These are phyloP conservation scores for Allacma fusca DNA, from an alignment of 2,888 invertebrate genomes.

Conservation along the genomic window DNA sequence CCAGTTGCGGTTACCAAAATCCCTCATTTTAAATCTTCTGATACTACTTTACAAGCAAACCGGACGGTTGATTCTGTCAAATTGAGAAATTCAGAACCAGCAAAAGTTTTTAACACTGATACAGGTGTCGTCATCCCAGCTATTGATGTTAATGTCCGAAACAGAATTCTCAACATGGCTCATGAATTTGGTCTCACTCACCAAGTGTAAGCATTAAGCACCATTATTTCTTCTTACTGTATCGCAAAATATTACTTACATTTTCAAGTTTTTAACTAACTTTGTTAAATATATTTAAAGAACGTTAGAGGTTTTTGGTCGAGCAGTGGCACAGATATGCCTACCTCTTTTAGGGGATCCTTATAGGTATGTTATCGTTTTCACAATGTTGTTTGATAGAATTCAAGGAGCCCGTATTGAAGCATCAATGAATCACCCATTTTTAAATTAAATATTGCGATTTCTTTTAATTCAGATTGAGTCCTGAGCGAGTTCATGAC, in stretches of 20 bases:
- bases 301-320: constrained; percentile 56
- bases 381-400: too few species aligned
- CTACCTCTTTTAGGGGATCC: constrained; percentile 58
- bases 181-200: constrained; percentile 56
- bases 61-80: constrained; percentile 53
- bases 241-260: background rate
- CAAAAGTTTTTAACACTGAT: constrained; percentile 54
- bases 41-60: constrained; percentile 55
- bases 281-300: constrained; percentile 29
- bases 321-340: constrained; percentile 54
- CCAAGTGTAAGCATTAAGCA: constrained; percentile 44
- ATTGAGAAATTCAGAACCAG: constrained; percentile 34
- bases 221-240: background rate
- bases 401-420: too few species aligned
- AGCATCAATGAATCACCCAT: too few species aligned
- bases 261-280: background rate
- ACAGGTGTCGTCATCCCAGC: constrained; percentile 57
- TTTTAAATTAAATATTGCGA: too few species aligned
- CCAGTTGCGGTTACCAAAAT: constrained; percentile 47
- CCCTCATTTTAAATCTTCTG: constrained; percentile 51
- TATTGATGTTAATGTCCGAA: constrained; percentile 50
- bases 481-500: constrained; percentile 58
- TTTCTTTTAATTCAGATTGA: constrained; percentile 46
- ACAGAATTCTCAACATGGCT: constrained; percentile 54
- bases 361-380: constrained; percentile 49